Conservation (phyloP, 2,797 vertebrate species). For the Acropternis orthonyx region DNA sequence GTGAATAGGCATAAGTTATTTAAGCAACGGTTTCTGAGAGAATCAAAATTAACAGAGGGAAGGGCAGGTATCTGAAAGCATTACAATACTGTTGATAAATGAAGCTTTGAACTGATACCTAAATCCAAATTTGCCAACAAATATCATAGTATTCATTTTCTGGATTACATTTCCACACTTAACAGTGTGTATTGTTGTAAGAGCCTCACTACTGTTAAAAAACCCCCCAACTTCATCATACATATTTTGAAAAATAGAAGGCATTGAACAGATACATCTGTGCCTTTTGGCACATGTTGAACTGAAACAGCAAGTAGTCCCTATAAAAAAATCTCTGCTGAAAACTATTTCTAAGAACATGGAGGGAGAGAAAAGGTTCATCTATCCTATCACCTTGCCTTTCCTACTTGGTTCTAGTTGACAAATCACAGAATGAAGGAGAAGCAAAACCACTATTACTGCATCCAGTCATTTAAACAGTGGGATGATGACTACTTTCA, state of each 20-base stretch:
- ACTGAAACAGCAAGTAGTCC: background rate
- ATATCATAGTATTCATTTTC: background rate
- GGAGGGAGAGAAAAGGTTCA: background rate
- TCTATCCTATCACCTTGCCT: background rate
- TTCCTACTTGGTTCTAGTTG: background rate
- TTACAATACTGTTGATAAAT: background rate
- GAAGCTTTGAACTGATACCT: background rate
- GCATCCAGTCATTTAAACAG: background rate
- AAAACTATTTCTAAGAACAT: background rate
- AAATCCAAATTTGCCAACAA: background rate
- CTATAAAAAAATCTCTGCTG: background rate
- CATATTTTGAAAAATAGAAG: background rate
- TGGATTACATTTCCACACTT: background rate
- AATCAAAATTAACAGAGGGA: background rate
- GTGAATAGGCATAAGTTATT: background rate
- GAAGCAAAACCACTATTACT: background rate
- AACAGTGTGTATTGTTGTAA: background rate
- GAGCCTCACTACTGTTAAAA: background rate
- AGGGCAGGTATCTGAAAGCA: background rate
- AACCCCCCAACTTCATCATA: rapidly evolving
- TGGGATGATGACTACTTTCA: background rate
- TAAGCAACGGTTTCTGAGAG: background rate
- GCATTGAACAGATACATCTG: background rate
- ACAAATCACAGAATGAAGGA: background rate
- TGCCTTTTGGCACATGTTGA: background rate